Evolutionary conservation across 1,140 invertebrate species (phyloP), one percentile per base, ranked within the genome.

Genomic region (Camponotus vicinus): DNA sequence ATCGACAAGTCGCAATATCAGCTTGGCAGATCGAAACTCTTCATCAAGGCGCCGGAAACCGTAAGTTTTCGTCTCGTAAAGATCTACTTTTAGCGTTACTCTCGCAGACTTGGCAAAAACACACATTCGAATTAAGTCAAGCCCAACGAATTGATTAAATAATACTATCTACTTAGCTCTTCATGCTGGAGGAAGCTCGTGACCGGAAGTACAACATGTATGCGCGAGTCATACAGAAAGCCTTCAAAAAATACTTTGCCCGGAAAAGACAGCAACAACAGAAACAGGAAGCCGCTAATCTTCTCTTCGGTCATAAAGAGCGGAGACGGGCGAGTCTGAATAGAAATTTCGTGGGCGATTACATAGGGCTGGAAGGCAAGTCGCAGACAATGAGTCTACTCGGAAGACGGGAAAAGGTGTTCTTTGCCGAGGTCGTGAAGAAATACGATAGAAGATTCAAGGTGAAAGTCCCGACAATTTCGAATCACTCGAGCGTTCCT

Each of bases 21-120:
- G 91, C 94, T 98, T 13, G 97, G 97, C 13, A 96, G 95, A 83
- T 96, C 96, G 0, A 98, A 98, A 95, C 95, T 98, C 15, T 98
- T 98, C 90, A 96, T 98, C 67, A 98, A 98, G 93, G 97, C 97
- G 76, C 97, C 97, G 15, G 97, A 97, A 95, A 97, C 96, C 64
- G 97, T 97, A 93, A 96, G 95, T 79, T 49, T 52, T 59, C 27
- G 18, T 45, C 21, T 9, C 4, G 49, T 2, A 45, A 45, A 45
- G 5, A 18, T 55, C 18, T 37, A 18, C 34, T 27, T 49, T 5
- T 59, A 45, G 9, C 42, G 34, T 45, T 13, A 21, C 6, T 42
- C 59, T 55, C 21, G 15, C 15, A 52, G 15, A 52, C 18, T 9
- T 45, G 3, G 2, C 15, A 66, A 40, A 15, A 27, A 64, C 9